These are phyloP conservation scores for Crematogaster levior DNA, from an alignment of 2,888 invertebrate genomes.

Conservation along the genomic window DNA sequence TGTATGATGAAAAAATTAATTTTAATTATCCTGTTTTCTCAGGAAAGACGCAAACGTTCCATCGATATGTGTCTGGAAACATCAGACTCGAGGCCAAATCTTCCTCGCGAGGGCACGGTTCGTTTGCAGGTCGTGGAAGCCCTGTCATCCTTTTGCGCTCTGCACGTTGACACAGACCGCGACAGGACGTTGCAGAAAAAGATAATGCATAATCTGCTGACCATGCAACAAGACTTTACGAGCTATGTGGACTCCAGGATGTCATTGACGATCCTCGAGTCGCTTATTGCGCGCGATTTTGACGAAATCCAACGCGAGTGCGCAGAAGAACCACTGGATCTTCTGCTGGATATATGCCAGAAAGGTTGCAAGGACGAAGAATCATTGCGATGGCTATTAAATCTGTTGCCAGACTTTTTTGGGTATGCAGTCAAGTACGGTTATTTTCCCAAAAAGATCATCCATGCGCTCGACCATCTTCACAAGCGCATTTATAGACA, in stretches of 20 bases:
- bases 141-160: conserved; percentile 77
- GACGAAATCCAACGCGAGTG: conserved; percentile 58
- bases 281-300: conserved; percentile 71
- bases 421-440: conserved; percentile 54
- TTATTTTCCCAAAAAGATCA: conserved; percentile 30
- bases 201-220: conserved; percentile 76
- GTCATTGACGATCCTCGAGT: conserved; percentile 81
- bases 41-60: conserved; percentile 45
- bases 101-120: conserved; percentile 58
- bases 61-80: not conserved
- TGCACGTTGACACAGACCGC: conserved; percentile 59
- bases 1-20: not conserved
- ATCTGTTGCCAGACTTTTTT: conserved; percentile 79
- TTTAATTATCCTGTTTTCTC: not conserved
- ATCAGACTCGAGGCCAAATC: not conserved
- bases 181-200: conserved; percentile 69
- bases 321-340: conserved; percentile 74
- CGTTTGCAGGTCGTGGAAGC: conserved; percentile 75
- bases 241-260: conserved; percentile 75
- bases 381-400: conserved; percentile 80
- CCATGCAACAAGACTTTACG: conserved; percentile 72
- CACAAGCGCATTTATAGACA: conserved; percentile 23
- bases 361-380: conserved; percentile 80
- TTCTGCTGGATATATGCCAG: conserved; percentile 80
- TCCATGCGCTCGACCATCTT: conserved; percentile 40